Percentiles rank a stretch among this genome's conserved stretches.
phyloP scores from a whole-genome alignment of 2,113 vertebrate genomes.

The Cavia porcellus region DNA sequence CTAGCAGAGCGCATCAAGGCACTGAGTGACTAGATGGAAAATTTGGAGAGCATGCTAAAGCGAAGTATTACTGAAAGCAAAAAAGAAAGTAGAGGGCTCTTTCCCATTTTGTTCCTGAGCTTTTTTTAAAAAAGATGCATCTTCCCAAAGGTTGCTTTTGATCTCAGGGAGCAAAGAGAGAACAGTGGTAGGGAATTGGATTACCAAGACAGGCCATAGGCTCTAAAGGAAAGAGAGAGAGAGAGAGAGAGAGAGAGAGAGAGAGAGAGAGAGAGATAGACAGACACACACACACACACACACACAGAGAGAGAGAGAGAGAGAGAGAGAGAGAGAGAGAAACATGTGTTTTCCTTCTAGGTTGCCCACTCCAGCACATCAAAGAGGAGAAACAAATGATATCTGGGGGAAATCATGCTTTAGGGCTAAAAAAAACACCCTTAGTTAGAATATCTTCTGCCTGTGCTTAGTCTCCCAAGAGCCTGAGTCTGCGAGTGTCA shows the following conservation, averaged over 20 bases:
- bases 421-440: not conserved
- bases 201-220: not conserved
- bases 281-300: no score
- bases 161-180: not conserved
- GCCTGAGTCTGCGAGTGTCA: not conserved
- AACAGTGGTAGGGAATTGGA: not conserved
- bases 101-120: not conserved
- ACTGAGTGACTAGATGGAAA: not conserved
- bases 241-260: not conserved
- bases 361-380: not conserved
- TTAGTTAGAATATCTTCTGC: not conserved
- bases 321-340: not conserved
- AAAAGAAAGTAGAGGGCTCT: not conserved
- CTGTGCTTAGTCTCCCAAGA: not conserved
- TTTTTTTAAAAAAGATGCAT: not conserved
- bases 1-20: not conserved
- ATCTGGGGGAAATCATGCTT: not conserved
- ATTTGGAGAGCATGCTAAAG: not conserved
- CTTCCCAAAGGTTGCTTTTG: not conserved
- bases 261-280: not conserved
- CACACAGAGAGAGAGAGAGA: no score
- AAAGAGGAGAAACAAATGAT: not conserved
- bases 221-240: not conserved
- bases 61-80: not conserved
- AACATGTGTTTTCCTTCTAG: not conserved